Evolutionary conservation across 2,797 vertebrate genomes (phyloP), one percentile per base, ranked within the genome.

Genomic region (Trachurus trachurus): DNA sequence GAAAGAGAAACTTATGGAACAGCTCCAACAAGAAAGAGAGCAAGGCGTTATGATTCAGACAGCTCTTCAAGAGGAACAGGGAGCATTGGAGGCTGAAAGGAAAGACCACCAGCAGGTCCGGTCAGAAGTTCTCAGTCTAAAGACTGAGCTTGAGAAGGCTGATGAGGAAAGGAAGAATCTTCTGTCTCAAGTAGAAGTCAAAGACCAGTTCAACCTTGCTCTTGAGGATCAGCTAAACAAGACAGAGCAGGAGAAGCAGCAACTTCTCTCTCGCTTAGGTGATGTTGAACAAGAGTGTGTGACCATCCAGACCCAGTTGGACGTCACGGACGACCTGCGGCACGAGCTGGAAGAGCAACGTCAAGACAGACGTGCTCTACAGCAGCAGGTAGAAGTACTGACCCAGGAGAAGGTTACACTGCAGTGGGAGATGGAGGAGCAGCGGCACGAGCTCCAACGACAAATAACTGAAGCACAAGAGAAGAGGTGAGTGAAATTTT

Each of bases 341-440:
- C 2, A 1, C 0, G 58, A 86, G 80, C 10, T 88, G 26, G 87
- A 87, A 8, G 68, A 87, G n/a, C 74, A 76, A 1, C 58, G 15
- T 29, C 74, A 75, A 72, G 85, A 85, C 60, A 54, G 71, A 6
- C 16, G 2, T 7, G 74, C 80, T 47, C 73, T 93, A 31, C 83
- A 70, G 58, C 78, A 87, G 57, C 90, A 90, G 70, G 82, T 90
- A 4, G 82, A 89, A 9, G 31, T 79, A 2, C 78, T 91, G 81
- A 74, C 74, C 49, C 92, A 95, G 85, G 92, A 95, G 64, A 95
- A 93, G 86, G 93, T 94, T 6, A 82, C 75, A 0, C 78, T 93
- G 26, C 91, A 93, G 83, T 93, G 94, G 91, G 94, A 95, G 83
- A 67, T 93, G 84, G 91, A 93, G 74, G 89, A 94, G 80, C 92